Conservation (phyloP, 1,140 invertebrate species). For the Orius insidiosus region DNA sequence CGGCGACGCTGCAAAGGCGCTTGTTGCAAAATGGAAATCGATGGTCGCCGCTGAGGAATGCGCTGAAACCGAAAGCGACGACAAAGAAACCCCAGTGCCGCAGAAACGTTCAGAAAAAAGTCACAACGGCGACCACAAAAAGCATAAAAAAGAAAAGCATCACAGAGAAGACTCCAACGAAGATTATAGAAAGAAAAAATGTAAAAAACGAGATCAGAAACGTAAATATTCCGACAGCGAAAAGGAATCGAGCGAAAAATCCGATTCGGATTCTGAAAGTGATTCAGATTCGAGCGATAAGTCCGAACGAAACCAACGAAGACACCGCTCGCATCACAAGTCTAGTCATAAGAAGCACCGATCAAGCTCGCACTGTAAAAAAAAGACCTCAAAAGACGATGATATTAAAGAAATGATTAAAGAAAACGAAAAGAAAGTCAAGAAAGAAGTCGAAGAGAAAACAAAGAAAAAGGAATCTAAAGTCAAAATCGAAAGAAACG, state of each 20-base stretch:
- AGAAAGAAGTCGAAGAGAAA: constrained; percentile 26
- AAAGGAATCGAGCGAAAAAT: background rate
- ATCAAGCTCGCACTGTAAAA: no score
- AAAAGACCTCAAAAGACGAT: background rate
- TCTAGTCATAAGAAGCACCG: no score
- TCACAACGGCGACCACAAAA: constrained; percentile 11
- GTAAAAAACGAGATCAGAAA: constrained; percentile 12
- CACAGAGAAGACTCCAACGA: constrained; percentile 19
- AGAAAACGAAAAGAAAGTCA: constrained; percentile 24
- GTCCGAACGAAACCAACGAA: background rate
- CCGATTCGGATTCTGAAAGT: background rate
- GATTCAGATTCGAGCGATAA: background rate
- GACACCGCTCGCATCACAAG: no score
- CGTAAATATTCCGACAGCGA: background rate
- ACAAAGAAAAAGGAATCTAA: background rate
- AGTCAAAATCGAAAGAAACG: constrained; percentile 19
- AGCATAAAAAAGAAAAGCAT: constrained; percentile 17
- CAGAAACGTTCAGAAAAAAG: constrained; percentile 17
- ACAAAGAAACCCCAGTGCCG: constrained; percentile 7
- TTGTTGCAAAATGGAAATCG: constrained; percentile 80
- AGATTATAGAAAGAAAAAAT: constrained; percentile 9
- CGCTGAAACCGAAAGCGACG: background rate
- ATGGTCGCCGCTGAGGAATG: constrained; percentile 51
- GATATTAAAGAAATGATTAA: constrained; percentile 11
- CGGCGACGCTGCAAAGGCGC: constrained; percentile 51